Evolutionary conservation across 2,797 vertebrate genomes (phyloP), one percentile per base, ranked within the genome.

Genomic region (Decapterus maruadsi): DNA sequence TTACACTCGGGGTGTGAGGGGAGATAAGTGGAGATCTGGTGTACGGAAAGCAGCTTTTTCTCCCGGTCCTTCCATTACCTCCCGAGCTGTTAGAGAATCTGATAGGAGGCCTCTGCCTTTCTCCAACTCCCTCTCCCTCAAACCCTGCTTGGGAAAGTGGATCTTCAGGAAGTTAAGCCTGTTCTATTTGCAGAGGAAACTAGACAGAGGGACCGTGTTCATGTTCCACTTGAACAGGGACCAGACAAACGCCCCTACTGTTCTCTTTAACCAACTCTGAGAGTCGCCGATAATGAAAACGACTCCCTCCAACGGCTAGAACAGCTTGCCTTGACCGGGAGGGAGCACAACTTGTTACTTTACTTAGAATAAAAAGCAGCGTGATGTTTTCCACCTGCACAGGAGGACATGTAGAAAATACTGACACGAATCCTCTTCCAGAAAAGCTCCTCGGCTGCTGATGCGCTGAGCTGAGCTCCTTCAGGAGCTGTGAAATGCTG

Each of bases 1-100:
- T 87, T 77, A 77, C 86, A 84, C 62, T 71, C 29, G 2, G 80
- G 73, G 82, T 82, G 83, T 75, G 71, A 70, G 69, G 65, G 67
- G 78, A 85, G 81, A 85, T 84, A 84, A 83, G 83, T 83, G 84
- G 80, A 80, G 87, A 75, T 87, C 72, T 78, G 82, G 82, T 79
- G 77, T 59, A 86, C 68, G 36, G 75, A 90, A 84, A 76, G 87
- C 80, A 85, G 77, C 80, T 78, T 89, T 83, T 89, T 82, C 85
- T 88, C 81, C 72, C 26, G 14, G 64, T 89, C 81, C 56, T 88
- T 82, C 77, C 80, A 77, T 86, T 89, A 87, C 83, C 72, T 82
- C 78, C 67, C 54, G 66, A 83, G 80, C 77, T 81, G 77, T 80
- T 82, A 77, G 75, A 81, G 69, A 88, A 89, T 85, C 75, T 68